Base-by-base conservation (phyloP, 92 coral and sea anemone species). In the Muricea muricata region DNA sequence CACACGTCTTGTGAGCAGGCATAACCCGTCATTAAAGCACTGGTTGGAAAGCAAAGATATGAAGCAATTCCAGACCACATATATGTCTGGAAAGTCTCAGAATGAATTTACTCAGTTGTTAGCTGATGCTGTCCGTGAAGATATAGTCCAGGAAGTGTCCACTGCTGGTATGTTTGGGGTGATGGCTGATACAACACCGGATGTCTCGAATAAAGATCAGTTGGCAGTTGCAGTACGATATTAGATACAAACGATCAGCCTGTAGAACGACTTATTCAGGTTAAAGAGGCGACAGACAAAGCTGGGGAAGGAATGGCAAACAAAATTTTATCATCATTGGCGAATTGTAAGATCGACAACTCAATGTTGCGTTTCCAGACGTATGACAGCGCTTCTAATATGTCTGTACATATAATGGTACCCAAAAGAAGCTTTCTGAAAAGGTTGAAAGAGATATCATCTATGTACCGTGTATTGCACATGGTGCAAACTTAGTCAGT, bases 331-430 rank as follows among this genome's bases (percentile, higher is more conserved):
- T 3, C 20, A 40, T 10, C 57, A 41, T 3, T 11, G 7, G 34
- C 6, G 23, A 39, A 42, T 2, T 13, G 56, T 24, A 73, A 45
- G 0, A 9, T 72, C 23, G 11, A 72, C 34, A 37, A 32, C 23
- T 13, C 18, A 18, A 72, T 10, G 7, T 0, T 72, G 57, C 18
- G 57, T 10, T 72, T 4, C 45, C 78, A 72, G 45, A 40, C 28
- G 14, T 37, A 72, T 58, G 78, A 72, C 41, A 72, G 78, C 24
- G 78, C 56, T 4, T 72, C 78, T 12, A 5, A 57, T 7, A 72
- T 41, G 78, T 72, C 78, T 23, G 78, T 30, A 72, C 20, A 15
- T 41, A 72, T 35, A 72, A 45, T 21, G 78, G 78, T 0, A 58
- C 78, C 3, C 55, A 40, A 72, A 29, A 72, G n/a, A 15, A 41